These are phyloP conservation scores for Xiphophorus maculatus DNA, from an alignment of 2,113 vertebrate species.

Conservation along the genomic window DNA sequence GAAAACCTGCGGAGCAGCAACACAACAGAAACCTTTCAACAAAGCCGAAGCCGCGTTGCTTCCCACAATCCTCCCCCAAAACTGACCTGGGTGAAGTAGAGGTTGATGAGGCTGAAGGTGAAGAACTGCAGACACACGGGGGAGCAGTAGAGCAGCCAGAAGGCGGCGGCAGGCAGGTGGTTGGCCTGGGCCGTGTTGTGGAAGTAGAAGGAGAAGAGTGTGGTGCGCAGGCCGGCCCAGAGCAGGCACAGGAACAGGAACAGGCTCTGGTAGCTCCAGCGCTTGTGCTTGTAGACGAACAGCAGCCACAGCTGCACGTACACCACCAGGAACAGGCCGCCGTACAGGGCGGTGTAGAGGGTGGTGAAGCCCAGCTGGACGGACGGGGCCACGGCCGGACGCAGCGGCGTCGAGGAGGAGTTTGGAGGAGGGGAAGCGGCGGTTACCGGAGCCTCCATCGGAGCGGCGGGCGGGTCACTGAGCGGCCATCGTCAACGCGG, in stretches of 20 bases:
- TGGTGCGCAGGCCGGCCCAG: slow-evolving; percentile 87
- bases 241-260: slow-evolving; percentile 88
- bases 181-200: slow-evolving; percentile 83
- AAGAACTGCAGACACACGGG: slow-evolving; percentile 91
- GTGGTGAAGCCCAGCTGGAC: slow-evolving; percentile 87
- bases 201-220: slow-evolving; percentile 90
- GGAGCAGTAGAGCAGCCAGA: slow-evolving; percentile 89
- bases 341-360: slow-evolving; percentile 84
- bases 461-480: background rate
- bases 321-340: slow-evolving; percentile 82
- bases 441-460: slow-evolving; percentile 52
- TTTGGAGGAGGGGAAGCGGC: slow-evolving; percentile 24
- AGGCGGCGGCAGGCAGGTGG: slow-evolving; percentile 78
- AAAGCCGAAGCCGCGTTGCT: no score
- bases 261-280: slow-evolving; percentile 88
- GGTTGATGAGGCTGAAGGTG: slow-evolving; percentile 87
- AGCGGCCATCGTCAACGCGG: slow-evolving; percentile 25
- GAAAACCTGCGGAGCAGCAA: slow-evolving; percentile 78
- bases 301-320: slow-evolving; percentile 89
- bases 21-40: background rate
- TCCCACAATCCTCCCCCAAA: background rate
- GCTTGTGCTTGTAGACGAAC: slow-evolving; percentile 83
- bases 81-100: slow-evolving; percentile 88
- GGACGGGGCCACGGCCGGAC: slow-evolving; percentile 83
- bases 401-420: slow-evolving; percentile 74